phyloP scores from a whole-genome alignment of 1,140 invertebrate species.

The Sarcophaga bullata region DNA sequence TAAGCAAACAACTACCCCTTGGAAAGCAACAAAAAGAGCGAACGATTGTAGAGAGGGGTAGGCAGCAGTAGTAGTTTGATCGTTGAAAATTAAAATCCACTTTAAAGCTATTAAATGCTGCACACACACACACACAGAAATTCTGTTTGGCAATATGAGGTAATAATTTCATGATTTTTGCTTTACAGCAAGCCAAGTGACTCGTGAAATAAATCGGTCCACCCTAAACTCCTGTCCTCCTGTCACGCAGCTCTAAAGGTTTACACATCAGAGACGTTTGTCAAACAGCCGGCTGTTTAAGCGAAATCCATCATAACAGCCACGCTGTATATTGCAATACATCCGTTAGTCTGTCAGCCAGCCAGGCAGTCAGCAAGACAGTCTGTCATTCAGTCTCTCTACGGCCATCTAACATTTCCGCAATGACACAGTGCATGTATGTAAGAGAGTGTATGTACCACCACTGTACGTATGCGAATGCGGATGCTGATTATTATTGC shows the following conservation, averaged over 20 bases:
- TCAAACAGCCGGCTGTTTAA: neutral
- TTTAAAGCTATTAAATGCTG: constrained; percentile 61
- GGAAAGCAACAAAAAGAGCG: too few species aligned
- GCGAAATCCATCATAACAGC: neutral
- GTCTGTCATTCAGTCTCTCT: neutral
- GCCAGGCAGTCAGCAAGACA: neutral
- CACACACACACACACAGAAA: neutral
- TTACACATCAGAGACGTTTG: too few species aligned
- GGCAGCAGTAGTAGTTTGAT: too few species aligned
- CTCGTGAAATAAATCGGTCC: constrained; percentile 29
- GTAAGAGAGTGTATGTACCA: too few species aligned
- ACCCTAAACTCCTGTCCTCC: neutral
- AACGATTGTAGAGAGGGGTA: too few species aligned
- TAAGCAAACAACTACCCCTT: too few species aligned
- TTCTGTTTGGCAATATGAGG: too few species aligned
- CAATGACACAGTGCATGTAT: too few species aligned
- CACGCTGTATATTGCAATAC: neutral
- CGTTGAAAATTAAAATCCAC: constrained; percentile 62
- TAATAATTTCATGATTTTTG: too few species aligned
- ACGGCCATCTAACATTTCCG: too few species aligned
- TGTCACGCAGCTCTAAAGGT: neutral
- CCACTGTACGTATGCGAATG: neutral
- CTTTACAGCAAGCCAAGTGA: constrained; percentile 44
- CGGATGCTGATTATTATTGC: constrained; percentile 40
- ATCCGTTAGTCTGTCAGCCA: neutral